Evolutionary conservation across 2,113 vertebrate genomes (phyloP), one percentile per base, ranked within the genome.

Genomic region (Osmerus eperlanus): DNA sequence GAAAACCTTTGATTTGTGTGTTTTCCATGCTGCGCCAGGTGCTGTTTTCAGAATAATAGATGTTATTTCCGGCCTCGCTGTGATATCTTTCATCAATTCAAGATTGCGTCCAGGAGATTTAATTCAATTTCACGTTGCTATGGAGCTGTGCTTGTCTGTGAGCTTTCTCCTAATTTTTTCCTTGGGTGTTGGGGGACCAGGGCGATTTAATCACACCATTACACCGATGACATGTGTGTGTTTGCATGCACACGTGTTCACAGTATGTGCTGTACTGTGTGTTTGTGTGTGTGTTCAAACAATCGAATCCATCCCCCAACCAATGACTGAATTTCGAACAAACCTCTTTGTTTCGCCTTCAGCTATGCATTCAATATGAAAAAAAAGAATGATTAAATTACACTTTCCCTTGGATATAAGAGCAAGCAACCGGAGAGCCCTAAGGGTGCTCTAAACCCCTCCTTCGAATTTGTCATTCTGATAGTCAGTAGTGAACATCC

Each of bases 11-110:
- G 36, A 51, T 41, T 25, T 41, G 32, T 60, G 32, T 16, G 59
- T 52, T 68, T 71, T 61, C 61, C 32, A 59, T 61, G 21, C 36
- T 29, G 58, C 28, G 41, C 58, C 68, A 71, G 69, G 36, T 71
- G 69, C 28, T 32, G 16, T 4, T n/a, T 15, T 28, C 29, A 28
- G 29, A 12, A 71, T 59, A 71, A 53, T 62, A 62, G 47, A 62
- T 62, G 68, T 61, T 70, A 71, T 62, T 71, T 62, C 69, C 41
- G n/a, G 69, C 41, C n/a, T 71, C 58, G 29, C 36, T 36, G 4
- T 61, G 69, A 71, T 62, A 71, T 59, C 58, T 71, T 71, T 71
- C 62, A 71, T 71, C 69, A 71, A 71, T 71, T 71, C 60, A 58
- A 71, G 58, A 71, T 59, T 23, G 69, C 13, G 59, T 71, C 58